These are phyloP conservation scores for Dipus sagitta DNA, from an alignment of 2,797 vertebrate species.

Conservation along the genomic window DNA sequence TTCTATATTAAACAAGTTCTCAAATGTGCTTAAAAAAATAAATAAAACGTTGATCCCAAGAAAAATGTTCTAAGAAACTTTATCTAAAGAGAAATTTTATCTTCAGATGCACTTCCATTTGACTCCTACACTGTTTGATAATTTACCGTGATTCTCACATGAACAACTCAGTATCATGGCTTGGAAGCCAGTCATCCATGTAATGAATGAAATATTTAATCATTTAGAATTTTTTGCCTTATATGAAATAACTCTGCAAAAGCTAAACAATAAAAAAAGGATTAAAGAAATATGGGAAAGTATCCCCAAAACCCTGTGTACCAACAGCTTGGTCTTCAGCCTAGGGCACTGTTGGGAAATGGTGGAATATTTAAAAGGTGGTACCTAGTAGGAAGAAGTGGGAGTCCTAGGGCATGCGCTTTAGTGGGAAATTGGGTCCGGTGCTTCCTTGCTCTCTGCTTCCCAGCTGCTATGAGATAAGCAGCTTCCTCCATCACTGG, in stretches of 20 bases:
- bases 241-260: slow-evolving; percentile 24
- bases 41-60: not conserved
- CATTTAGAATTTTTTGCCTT: not conserved
- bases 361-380: not conserved
- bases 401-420: not conserved
- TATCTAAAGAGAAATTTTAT: slow-evolving; percentile 27
- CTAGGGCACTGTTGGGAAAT: not conserved
- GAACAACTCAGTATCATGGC: not conserved
- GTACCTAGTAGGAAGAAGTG: not conserved
- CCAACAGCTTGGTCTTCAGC: not conserved
- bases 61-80: slow-evolving; percentile 53
- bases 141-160: slow-evolving; percentile 31
- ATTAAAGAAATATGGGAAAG: not conserved
- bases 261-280: slow-evolving; percentile 12
- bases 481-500: not conserved
- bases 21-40: not conserved
- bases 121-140: slow-evolving; percentile 31
- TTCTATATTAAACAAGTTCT: slow-evolving; percentile 1
- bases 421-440: not conserved
- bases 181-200: slow-evolving; percentile 2
- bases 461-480: not conserved
- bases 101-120: slow-evolving; percentile 8
- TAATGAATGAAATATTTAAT: slow-evolving; percentile 13
- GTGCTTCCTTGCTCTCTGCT: not conserved
- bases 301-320: not conserved